These are phyloP conservation scores for Sakesphorus luctuosus DNA, from an alignment of 2,113 vertebrate species.

Conservation along the genomic window DNA sequence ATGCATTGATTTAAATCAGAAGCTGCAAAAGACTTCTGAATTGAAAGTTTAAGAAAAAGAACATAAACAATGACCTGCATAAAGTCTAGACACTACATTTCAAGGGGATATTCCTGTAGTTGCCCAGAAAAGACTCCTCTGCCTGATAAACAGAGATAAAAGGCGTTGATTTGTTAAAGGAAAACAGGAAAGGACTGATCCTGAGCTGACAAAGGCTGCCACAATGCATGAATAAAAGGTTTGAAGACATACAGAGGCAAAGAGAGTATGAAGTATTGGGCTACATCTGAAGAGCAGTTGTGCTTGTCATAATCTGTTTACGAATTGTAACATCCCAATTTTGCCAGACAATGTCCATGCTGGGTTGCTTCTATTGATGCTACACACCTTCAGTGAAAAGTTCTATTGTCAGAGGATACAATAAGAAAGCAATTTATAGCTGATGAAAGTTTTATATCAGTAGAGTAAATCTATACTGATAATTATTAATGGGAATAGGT, in stretches of 20 bases:
- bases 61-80: not conserved
- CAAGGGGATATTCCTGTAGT: not conserved
- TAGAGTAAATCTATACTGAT: not conserved
- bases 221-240: not conserved
- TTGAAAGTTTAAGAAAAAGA: not conserved
- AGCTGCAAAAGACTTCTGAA: not conserved
- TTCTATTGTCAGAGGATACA: not conserved
- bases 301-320: not conserved
- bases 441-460: not conserved
- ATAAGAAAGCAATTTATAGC: not conserved
- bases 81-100: not conserved
- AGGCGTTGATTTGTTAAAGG: not conserved
- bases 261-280: not conserved
- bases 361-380: not conserved
- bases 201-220: not conserved
- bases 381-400: not conserved
- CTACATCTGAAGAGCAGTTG: not conserved
- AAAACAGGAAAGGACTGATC: not conserved
- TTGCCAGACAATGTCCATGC: not conserved
- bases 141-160: not conserved
- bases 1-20: not conserved
- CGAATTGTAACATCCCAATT: not conserved
- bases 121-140: not conserved
- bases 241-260: not conserved
- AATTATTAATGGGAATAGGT: not conserved